These are phyloP conservation scores for Manis javanica DNA, from an alignment of 2,797 vertebrate species.

Conservation along the genomic window DNA sequence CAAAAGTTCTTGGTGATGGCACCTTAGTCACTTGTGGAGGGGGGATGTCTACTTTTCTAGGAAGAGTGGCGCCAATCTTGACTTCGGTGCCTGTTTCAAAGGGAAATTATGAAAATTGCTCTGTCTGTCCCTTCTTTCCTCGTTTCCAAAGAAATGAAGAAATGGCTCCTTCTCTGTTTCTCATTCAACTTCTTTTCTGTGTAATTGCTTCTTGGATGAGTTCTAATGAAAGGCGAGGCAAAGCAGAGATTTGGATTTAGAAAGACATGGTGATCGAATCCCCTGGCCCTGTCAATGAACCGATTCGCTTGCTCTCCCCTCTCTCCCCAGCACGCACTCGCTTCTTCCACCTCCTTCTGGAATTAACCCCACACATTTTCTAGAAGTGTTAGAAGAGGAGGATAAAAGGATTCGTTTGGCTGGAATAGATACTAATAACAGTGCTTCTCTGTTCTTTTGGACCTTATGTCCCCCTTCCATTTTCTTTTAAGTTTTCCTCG, in stretches of 20 bases:
- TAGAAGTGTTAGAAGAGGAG: neutral
- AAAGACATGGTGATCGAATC: neutral
- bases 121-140: constrained; percentile 11
- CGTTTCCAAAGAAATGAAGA: constrained; percentile 33
- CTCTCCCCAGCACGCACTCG: neutral
- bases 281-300: neutral
- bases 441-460: neutral
- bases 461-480: neutral
- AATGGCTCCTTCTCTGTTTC: neutral
- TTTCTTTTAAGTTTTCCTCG: constrained; percentile 20
- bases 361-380: neutral
- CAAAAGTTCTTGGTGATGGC: constrained; percentile 11
- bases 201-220: neutral
- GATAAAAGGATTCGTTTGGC: neutral
- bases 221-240: neutral
- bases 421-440: neutral
- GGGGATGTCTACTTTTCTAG: constrained; percentile 60
- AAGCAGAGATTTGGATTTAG: neutral
- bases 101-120: constrained; percentile 76
- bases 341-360: neutral
- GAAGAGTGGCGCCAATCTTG: constrained; percentile 42
- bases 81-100: constrained; percentile 61
- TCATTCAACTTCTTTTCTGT: neutral
- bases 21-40: neutral
- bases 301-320: neutral